Conservation (phyloP, 2,888 invertebrate genomes). For the Scaptomyza flava region DNA sequence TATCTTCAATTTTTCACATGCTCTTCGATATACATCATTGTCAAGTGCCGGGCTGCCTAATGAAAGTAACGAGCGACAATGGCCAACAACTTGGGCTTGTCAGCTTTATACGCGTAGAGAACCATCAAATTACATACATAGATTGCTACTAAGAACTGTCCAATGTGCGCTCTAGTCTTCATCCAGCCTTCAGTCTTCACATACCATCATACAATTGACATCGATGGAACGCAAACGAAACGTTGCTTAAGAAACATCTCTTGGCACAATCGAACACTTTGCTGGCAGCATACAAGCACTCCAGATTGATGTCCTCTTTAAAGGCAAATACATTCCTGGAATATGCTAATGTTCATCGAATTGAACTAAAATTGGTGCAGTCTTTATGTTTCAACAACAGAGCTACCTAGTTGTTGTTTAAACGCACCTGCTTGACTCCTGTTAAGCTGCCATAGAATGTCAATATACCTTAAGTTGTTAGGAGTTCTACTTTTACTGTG, state of each 20-base stretch:
- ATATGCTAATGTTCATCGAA: slow-evolving; percentile 49
- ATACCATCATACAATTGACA: slow-evolving; percentile 23
- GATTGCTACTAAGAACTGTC: slow-evolving; percentile 29
- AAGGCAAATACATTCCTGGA: slow-evolving; percentile 46
- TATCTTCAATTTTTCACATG: slow-evolving; percentile 78
- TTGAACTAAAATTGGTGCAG: background rate
- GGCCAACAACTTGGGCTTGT: slow-evolving; percentile 58
- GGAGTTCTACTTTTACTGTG: too few species aligned
- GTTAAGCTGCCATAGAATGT: background rate
- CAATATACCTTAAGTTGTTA: background rate
- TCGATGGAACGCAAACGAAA: slow-evolving; percentile 22
- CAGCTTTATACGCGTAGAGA: slow-evolving; percentile 43
- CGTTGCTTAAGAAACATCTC: slow-evolving; percentile 1
- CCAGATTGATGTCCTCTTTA: slow-evolving; percentile 54
- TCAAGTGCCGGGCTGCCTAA: slow-evolving; percentile 71
- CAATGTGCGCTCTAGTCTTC: slow-evolving; percentile 13
- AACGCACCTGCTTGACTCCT: background rate
- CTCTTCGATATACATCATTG: slow-evolving; percentile 80
- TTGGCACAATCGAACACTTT: slow-evolving; percentile 31
- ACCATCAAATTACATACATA: slow-evolving; percentile 49
- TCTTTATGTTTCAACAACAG: too few species aligned
- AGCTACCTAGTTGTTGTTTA: background rate
- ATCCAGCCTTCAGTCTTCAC: slow-evolving; percentile 1
- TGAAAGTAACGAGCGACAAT: slow-evolving; percentile 74
- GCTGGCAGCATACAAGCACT: slow-evolving; percentile 31